Evolutionary conservation across 2,888 invertebrate genomes (phyloP).

Genomic region (Ornithoptera alexandrae): DNA sequence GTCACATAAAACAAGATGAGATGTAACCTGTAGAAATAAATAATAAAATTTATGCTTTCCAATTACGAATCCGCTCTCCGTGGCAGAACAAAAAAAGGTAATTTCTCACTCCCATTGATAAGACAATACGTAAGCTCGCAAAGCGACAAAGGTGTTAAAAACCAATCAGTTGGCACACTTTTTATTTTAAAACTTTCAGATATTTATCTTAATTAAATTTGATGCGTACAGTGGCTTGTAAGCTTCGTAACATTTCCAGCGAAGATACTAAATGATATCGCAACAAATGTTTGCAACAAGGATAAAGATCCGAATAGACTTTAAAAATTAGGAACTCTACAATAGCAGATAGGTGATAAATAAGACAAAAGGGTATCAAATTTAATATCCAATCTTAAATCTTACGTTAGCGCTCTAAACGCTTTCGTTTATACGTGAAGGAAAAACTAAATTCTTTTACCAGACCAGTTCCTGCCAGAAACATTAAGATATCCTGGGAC

Average conservation of each 20-base stretch:
- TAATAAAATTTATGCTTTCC: constrained; percentile 18
- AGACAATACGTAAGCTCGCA: background rate
- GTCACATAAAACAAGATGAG: background rate
- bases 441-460: too few relatives aligned
- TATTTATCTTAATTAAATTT: constrained; percentile 28
- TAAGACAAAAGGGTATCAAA: too few relatives aligned
- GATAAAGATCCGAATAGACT: background rate
- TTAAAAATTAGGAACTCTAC: too few relatives aligned
- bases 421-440: too few relatives aligned
- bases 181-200: constrained; percentile 17
- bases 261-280: background rate
- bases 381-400: too few relatives aligned
- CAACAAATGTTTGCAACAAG: background rate
- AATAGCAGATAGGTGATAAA: background rate
- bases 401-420: too few relatives aligned
- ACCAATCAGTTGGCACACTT: constrained; percentile 15
- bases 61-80: constrained; percentile 7
- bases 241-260: background rate
- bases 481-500: too few relatives aligned
- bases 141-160: constrained; percentile 17
- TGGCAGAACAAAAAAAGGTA: constrained; percentile 6
- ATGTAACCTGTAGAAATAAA: background rate
- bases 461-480: too few relatives aligned
- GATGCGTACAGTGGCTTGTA: constrained; percentile 18
- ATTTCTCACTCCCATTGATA: constrained; percentile 15